Evolutionary conservation across 2,797 vertebrate genomes (phyloP), one percentile per base, ranked within the genome.

Genomic region (Premnoplex brunnescens): DNA sequence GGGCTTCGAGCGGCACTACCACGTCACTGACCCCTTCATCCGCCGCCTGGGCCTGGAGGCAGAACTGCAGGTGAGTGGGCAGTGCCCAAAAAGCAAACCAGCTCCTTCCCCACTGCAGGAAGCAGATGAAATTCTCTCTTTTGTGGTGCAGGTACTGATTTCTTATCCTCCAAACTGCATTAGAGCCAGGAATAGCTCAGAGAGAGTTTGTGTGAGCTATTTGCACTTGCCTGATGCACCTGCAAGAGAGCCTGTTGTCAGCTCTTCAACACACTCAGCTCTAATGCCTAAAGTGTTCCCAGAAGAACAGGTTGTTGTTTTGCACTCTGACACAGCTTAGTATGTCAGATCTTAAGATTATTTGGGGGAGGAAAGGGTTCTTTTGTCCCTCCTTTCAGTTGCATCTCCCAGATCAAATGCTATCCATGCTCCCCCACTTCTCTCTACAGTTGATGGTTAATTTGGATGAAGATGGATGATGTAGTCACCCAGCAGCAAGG

Each of bases 1-100:
- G 93, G 98, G 98, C 94, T 99, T 99, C 49, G 99, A 99, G 91
- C 98, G 99, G 81, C 97, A 97, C 79, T 98, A 99, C 90, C 99
- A 99, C 92, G 99, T 99, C 96, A 99, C 99, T 0, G 99, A 99
- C 73, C 99, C 99, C 1, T 99, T 99, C 95, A 99, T 99, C 94
- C 99, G 99, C 74, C 98, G 99, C 73, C 98, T 99, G 85, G 99
- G 99, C 90, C 98, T 99, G 43, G 99, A 99, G 95, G 98, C 99
- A 27, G 99, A 99, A 93, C 97, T 99, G 84, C 99, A 99, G 99
- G 99, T 99, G 90, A 97, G 95, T 54, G 51, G 16, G 54, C 39
- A 46, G 32, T 30, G 49, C 5, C 48, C 48, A 39, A 15, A 32
- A 41, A 60, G 64, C 69, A n/a, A 2, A 9, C 3, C 5, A 17